Evolutionary conservation across 35 echinoderm and acorn worm species (phyloP).

Genomic region (Ophioderma brevispina): DNA sequence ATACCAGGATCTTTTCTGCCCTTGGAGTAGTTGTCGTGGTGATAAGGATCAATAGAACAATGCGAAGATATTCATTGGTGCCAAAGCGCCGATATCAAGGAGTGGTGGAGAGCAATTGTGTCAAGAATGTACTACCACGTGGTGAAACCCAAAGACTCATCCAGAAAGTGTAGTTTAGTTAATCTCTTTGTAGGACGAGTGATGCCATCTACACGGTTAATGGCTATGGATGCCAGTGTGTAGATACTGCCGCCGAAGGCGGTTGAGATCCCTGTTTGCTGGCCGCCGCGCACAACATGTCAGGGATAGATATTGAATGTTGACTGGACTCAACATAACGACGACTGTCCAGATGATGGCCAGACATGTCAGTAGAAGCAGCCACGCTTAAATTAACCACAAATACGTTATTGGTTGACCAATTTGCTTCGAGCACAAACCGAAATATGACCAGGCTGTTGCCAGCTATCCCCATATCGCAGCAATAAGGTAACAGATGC

Average conservation of each 20-base stretch:
- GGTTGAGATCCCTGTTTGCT: background rate
- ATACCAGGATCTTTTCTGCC: background rate
- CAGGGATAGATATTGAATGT: background rate
- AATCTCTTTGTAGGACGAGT: background rate
- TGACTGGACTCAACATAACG: background rate
- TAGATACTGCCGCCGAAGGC: conserved; percentile 7
- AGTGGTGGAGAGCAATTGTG: background rate
- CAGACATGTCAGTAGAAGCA: conserved; percentile 24
- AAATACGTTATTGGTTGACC: conserved; percentile 54
- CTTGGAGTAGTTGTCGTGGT: background rate
- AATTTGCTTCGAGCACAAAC: conserved; percentile 29
- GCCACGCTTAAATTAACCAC: conserved; percentile 63
- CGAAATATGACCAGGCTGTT: conserved; percentile 50
- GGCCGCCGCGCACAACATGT: background rate
- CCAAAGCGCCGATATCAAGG: conserved; percentile 1
- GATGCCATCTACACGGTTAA: conserved; percentile 19
- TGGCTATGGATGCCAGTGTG: conserved; percentile 15
- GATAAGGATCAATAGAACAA: background rate
- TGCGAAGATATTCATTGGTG: background rate
- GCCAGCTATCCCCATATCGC: conserved; percentile 17
- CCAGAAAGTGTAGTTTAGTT: conserved; percentile 8
- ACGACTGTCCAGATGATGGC: background rate
- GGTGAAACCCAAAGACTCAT: background rate
- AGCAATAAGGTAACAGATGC: background rate
- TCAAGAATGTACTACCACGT: conserved; percentile 4